Evolutionary conservation across 2,888 invertebrate genomes (phyloP).

Genomic region (Thysanoteuthis rhombus): DNA sequence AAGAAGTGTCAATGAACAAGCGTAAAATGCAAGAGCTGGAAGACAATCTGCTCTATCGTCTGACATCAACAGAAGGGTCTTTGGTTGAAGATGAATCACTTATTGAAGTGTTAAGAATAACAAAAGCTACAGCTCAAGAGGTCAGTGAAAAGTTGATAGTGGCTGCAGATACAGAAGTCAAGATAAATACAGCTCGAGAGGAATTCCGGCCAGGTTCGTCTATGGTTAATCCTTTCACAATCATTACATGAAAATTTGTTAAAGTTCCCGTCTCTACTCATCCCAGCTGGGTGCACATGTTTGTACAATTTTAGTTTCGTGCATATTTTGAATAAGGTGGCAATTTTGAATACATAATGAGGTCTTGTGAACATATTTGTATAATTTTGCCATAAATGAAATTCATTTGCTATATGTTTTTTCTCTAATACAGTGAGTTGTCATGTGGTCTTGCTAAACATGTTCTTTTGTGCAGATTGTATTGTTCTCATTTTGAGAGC

Average conservation of each 20-base stretch:
- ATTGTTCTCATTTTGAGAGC: too few species aligned
- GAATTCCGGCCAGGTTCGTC: constrained; percentile 83
- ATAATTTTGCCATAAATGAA: too few species aligned
- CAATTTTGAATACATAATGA: too few species aligned
- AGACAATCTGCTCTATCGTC: constrained; percentile 87
- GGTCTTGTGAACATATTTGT: too few species aligned
- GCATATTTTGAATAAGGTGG: too few species aligned
- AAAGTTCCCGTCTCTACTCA: too few species aligned
- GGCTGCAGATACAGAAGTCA: constrained; percentile 91
- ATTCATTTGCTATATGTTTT: too few species aligned
- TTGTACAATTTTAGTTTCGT: too few species aligned
- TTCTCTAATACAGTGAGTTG: too few species aligned
- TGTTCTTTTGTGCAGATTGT: too few species aligned
- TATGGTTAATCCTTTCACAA: neutral
- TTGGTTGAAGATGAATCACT: constrained; percentile 95
- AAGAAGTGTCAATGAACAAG: constrained; percentile 96
- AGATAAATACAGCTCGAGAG: constrained; percentile 91
- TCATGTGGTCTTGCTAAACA: too few species aligned
- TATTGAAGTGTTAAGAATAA: constrained; percentile 73
- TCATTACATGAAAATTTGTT: neutral
- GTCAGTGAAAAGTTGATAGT: constrained; percentile 93
- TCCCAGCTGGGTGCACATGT: too few species aligned
- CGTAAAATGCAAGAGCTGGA: constrained; percentile 95
- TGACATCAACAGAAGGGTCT: constrained; percentile 92
- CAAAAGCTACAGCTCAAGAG: constrained; percentile 78